Evolutionary conservation across 2,113 vertebrate genomes (phyloP).

Genomic region (Nothoprocta perdicaria): DNA sequence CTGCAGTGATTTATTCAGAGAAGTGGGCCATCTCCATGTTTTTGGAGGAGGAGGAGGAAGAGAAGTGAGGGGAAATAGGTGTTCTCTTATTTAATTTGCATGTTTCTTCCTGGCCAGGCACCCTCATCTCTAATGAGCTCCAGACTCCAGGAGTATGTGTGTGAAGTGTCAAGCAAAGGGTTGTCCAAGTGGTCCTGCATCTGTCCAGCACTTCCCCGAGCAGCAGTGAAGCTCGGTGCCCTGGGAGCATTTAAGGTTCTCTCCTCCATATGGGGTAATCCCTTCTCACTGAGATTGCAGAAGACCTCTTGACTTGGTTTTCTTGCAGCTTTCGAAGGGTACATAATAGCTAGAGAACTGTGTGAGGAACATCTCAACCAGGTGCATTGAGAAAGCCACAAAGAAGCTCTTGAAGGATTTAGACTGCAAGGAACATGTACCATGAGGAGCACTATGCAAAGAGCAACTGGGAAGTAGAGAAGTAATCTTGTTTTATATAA

Average conservation of each 20-base stretch:
- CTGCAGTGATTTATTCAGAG: background rate
- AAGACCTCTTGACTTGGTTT: background rate
- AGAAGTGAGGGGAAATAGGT: background rate
- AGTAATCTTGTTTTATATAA: background rate
- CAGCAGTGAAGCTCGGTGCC: background rate
- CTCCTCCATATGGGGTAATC: constrained; percentile 69
- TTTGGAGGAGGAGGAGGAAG: background rate
- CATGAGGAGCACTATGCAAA: background rate
- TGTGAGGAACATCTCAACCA: background rate
- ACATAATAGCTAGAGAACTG: background rate
- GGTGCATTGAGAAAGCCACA: background rate
- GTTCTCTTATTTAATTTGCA: background rate
- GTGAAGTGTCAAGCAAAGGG: background rate
- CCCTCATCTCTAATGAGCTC: background rate
- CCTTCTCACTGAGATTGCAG: constrained; percentile 36
- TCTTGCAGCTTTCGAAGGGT: background rate
- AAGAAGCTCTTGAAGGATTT: background rate
- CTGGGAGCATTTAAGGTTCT: constrained; percentile 12
- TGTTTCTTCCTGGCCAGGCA: background rate
- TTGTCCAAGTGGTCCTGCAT: background rate
- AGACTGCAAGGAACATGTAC: background rate
- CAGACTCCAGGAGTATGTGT: background rate
- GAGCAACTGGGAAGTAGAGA: background rate
- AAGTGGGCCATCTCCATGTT: background rate
- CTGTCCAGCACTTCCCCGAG: background rate